Conservation (phyloP, 2,797 vertebrate species). For the Semaprochilodus insignis region DNA sequence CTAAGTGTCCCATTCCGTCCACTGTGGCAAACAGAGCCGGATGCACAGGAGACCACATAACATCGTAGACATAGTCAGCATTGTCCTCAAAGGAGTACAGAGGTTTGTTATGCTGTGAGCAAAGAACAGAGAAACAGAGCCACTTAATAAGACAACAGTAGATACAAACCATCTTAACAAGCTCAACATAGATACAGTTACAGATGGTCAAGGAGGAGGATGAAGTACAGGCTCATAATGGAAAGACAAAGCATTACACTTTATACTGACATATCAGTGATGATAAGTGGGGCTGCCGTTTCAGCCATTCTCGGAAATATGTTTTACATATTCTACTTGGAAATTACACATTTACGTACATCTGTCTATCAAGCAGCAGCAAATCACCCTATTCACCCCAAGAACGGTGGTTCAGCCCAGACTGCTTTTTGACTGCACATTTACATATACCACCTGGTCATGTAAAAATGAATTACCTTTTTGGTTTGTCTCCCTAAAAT, state of each 20-base stretch:
- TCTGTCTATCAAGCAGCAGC: no score
- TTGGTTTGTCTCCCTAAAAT: no score
- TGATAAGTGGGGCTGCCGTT: no score
- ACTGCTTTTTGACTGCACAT: no score
- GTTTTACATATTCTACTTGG: no score
- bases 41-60: slow-evolving; percentile 90
- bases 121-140: slow-evolving; percentile 69
- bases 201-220: background rate
- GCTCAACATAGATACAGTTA: background rate
- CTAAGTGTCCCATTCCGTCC: slow-evolving; percentile 88
- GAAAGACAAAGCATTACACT: background rate
- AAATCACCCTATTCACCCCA: no score
- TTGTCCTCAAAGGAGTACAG: slow-evolving; percentile 92
- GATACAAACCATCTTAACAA: slow-evolving; percentile 45
- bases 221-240: background rate
- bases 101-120: slow-evolving; percentile 86
- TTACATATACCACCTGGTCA: no score
- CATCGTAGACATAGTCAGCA: slow-evolving; percentile 88
- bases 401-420: no score
- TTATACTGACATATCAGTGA: no score
- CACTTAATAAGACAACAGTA: slow-evolving; percentile 22
- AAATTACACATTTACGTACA: no score
- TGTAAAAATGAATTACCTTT: no score
- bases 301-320: no score
- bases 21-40: slow-evolving; percentile 89